phyloP scores from a whole-genome alignment of 2,797 vertebrate genomes.

The Danio aesculapii region DNA sequence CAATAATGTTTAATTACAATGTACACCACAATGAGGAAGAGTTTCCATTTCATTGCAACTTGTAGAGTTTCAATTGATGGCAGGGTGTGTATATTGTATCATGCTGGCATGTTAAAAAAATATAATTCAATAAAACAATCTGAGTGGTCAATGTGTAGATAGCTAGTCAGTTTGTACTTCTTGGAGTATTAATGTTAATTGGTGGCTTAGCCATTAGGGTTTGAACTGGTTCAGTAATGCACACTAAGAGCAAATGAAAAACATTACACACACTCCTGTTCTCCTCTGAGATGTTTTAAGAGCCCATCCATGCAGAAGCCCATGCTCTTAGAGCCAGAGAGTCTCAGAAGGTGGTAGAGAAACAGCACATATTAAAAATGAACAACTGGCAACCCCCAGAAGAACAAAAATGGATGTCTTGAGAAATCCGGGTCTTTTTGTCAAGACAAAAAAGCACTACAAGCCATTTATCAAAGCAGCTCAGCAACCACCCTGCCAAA shows the following conservation, averaged over 20 bases:
- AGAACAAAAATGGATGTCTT: slow-evolving; percentile 47
- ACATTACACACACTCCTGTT: neutral
- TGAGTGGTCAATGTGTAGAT: neutral
- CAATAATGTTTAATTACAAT: neutral
- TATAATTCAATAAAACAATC: neutral
- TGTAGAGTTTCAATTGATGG: neutral
- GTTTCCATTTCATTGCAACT: neutral
- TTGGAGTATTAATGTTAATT: slow-evolving; percentile 4
- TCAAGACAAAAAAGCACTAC: slow-evolving; percentile 41
- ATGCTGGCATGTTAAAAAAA: neutral
- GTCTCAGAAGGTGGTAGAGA: slow-evolving; percentile 23
- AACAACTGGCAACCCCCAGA: slow-evolving; percentile 37
- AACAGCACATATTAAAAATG: slow-evolving; percentile 50
- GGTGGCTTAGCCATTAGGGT: slow-evolving; percentile 10
- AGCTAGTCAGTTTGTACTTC: slow-evolving; percentile 1
- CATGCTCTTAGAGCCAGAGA: slow-evolving; percentile 25
- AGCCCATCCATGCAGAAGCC: slow-evolving; percentile 32
- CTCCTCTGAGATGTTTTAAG: slow-evolving; percentile 29
- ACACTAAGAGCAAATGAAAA: slow-evolving; percentile 34
- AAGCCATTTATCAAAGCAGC: slow-evolving; percentile 47
- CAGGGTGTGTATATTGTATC: no score
- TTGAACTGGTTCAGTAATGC: slow-evolving; percentile 23
- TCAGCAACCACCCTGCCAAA: slow-evolving; percentile 9
- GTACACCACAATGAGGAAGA: neutral
- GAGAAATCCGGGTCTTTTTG: slow-evolving; percentile 32